Evolutionary conservation across 37 sponge, comb jelly and placozoan species (phyloP).

Genomic region (Lycopodina hypogea): DNA sequence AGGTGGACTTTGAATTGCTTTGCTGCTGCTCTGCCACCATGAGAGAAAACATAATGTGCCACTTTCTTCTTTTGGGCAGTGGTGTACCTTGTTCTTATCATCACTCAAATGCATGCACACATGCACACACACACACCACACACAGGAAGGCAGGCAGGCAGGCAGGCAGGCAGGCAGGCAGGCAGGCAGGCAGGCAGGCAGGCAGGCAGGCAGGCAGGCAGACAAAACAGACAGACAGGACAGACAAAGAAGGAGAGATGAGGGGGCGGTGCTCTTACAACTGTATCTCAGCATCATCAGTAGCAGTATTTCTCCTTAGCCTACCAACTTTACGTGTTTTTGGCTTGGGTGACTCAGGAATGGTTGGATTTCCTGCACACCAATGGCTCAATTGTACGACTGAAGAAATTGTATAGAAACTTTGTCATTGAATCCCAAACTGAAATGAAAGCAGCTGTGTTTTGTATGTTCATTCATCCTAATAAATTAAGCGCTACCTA

Average conservation of each 20-base stretch:
- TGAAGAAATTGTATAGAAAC: too few relatives aligned
- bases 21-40: slow-evolving; percentile 9
- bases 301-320: background rate
- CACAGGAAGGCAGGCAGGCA: too few relatives aligned
- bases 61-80: slow-evolving; percentile 12
- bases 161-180: background rate
- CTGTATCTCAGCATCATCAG: background rate
- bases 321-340: background rate
- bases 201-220: background rate
- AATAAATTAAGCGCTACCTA: slow-evolving; percentile 6
- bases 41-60: slow-evolving; percentile 18
- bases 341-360: too few relatives aligned
- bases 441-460: too few relatives aligned
- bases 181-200: background rate
- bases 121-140: too few relatives aligned
- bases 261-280: too few relatives aligned
- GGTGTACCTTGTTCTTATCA: slow-evolving; percentile 6
- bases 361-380: too few relatives aligned
- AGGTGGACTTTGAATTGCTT: slow-evolving; percentile 8
- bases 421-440: too few relatives aligned
- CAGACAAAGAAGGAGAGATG: background rate
- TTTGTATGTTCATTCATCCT: too few relatives aligned
- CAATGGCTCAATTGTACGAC: too few relatives aligned
- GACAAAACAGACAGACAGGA: background rate
- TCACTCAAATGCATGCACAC: too few relatives aligned